Base-by-base conservation (phyloP, 2,113 vertebrate species). In the Neolamprologus caudopunctatus region DNA sequence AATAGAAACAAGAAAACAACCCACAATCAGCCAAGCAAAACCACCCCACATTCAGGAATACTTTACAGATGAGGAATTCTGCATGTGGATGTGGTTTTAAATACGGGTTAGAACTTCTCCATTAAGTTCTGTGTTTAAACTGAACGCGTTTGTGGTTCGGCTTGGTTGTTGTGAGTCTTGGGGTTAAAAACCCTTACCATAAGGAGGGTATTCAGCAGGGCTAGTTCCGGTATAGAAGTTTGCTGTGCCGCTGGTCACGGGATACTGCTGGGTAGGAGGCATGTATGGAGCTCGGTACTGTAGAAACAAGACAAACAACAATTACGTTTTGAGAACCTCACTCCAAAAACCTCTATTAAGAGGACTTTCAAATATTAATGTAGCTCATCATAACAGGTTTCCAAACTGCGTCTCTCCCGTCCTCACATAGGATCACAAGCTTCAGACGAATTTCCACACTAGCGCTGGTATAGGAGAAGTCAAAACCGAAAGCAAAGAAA, bases 251-350 rank as follows among this genome's bases (percentile, higher is more conserved):
- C 97, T 97, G 89, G 97, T 96, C 92, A 99, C 98, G 3, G 98
- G 96, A 94, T 98, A 99, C 96, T 98, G 98, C 91, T 98, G 98
- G 78, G 98, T 97, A 1, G 97, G 97, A 91, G 98, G 95, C 85
- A 99, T 98, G 13, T 98, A 99, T 0, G 97, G 97, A 54, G 97
- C 83, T 82, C 98, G 98, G 93, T 98, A 98, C 98, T 99, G 54
- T 9, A 86, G 80, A 73, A 87, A 89, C 37, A 87, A 87, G 45
- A 78, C 45, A 66, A 79, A 31, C 8, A 28, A 85, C 14, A 88
- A 79, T 33, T 16, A 53, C 4, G 4, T 80, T 84, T 19, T 7
- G 8, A 79, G 73, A 71, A 17, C 19, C 26, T 85, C 61, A 50
- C 45, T 51, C 1, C 28, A 33, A 31, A 11, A 33, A 78, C 10